phyloP scores from a whole-genome alignment of 35 echinoderm and acorn worm genomes.

The Diadema setosum region DNA sequence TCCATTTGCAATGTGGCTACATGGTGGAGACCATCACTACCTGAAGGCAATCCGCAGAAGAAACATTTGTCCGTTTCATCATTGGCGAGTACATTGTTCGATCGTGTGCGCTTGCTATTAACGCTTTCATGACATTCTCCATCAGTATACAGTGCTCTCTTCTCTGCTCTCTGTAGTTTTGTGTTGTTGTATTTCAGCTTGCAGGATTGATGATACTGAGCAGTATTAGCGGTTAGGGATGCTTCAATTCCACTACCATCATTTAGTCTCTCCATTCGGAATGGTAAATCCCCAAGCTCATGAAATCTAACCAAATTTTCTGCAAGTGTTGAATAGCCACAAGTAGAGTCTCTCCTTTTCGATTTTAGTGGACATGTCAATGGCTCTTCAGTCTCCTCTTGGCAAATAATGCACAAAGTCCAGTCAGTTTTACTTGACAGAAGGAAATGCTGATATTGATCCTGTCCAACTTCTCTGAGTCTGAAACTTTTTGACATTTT shows the following conservation, averaged over 20 bases:
- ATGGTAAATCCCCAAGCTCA: background rate
- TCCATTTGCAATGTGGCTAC: background rate
- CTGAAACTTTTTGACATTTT: too few species aligned
- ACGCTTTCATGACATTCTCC: background rate
- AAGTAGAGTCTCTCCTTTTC: background rate
- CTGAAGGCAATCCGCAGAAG: background rate
- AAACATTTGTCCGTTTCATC: background rate
- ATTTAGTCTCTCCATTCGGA: background rate
- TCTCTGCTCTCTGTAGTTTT: background rate
- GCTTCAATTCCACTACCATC: constrained; percentile 41
- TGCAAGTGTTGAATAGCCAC: background rate
- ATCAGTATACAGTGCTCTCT: background rate
- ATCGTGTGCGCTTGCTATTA: background rate
- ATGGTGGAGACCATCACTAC: background rate
- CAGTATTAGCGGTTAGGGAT: background rate
- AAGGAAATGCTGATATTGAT: too few species aligned
- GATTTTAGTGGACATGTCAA: constrained; percentile 16
- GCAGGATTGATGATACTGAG: constrained; percentile 48
- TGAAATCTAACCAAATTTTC: background rate
- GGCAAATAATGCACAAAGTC: constrained; percentile 2
- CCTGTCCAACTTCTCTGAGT: too few species aligned
- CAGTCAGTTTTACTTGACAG: background rate
- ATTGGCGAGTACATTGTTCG: background rate
- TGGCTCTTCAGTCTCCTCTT: background rate
- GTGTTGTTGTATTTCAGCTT: background rate